These are phyloP conservation scores for Piscicola geometra DNA, from an alignment of 2,888 invertebrate species.

Conservation along the genomic window DNA sequence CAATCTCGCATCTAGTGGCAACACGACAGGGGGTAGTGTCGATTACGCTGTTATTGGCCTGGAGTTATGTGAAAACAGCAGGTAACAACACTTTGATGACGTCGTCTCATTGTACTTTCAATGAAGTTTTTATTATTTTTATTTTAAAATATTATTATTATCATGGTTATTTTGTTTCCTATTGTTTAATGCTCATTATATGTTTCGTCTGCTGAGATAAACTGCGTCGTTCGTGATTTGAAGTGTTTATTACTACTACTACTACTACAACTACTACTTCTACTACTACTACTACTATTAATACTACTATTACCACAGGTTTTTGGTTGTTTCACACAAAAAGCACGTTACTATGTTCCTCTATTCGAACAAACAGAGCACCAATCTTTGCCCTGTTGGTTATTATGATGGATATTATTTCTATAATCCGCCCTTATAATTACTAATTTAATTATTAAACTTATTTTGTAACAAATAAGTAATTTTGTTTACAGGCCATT, in stretches of 20 bases:
- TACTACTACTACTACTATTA: too few species aligned
- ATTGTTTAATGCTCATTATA: too few species aligned
- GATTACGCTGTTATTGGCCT: neutral
- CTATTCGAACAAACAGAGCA: neutral
- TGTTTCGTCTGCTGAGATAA: too few species aligned
- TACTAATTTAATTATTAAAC: neutral
- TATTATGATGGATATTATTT: neutral
- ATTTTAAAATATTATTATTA: too few species aligned
- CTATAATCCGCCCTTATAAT: slow-evolving; percentile 12
- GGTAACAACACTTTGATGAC: neutral
- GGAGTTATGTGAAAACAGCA: neutral
- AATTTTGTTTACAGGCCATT: too few species aligned
- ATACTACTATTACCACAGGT: too few species aligned
- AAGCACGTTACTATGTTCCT: neutral
- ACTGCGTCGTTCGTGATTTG: too few species aligned
- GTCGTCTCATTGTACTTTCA: too few species aligned
- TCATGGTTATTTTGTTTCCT: neutral
- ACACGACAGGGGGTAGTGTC: neutral
- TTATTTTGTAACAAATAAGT: too few species aligned
- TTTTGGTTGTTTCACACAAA: neutral
- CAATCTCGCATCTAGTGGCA: neutral
- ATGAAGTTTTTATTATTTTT: too few species aligned
- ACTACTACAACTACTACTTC: too few species aligned
- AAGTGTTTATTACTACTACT: too few species aligned
- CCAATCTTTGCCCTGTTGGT: neutral